Percentiles rank a stretch among this genome's conserved stretches.
These are phyloP conservation scores for Galerucella calmariensis DNA, from an alignment of 2,888 invertebrate genomes.

Conservation along the genomic window DNA sequence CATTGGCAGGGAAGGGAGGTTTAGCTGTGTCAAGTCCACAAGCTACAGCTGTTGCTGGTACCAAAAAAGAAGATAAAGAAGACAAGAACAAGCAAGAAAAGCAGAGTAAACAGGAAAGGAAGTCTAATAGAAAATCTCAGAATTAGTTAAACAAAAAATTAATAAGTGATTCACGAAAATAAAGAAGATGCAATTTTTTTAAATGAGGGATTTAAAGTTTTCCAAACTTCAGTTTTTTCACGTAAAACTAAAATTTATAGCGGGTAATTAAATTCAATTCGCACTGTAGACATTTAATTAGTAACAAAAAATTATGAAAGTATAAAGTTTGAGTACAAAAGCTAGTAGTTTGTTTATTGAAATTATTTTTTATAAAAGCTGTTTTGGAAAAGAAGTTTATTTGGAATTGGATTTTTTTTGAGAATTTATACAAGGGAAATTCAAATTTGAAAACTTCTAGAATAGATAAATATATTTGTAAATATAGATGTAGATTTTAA, in stretches of 20 bases:
- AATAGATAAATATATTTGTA: slow-evolving; percentile 5
- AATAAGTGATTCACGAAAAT: neutral
- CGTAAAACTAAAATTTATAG: neutral
- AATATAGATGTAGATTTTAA: slow-evolving; percentile 8
- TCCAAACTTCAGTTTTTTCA: too few relatives aligned
- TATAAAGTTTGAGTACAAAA: neutral
- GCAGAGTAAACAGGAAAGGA: slow-evolving; percentile 35
- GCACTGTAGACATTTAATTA: neutral
- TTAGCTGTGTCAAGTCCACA: slow-evolving; percentile 66
- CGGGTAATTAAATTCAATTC: neutral
- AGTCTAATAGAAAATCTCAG: slow-evolving; percentile 30
- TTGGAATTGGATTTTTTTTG: neutral
- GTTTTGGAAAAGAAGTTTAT: neutral
- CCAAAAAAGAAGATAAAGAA: slow-evolving; percentile 48
- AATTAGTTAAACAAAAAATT: neutral
- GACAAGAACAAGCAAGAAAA: slow-evolving; percentile 35
- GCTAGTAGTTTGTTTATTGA: neutral
- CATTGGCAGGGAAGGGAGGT: slow-evolving; percentile 66
- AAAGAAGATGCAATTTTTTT: neutral
- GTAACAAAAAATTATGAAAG: neutral
- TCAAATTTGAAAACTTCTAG: neutral
- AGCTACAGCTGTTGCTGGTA: slow-evolving; percentile 67
- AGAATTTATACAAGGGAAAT: neutral
- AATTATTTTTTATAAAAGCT: neutral
- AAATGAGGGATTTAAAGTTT: neutral